Base-by-base conservation (phyloP, 1,140 invertebrate species). In the Drosophila parvula region DNA sequence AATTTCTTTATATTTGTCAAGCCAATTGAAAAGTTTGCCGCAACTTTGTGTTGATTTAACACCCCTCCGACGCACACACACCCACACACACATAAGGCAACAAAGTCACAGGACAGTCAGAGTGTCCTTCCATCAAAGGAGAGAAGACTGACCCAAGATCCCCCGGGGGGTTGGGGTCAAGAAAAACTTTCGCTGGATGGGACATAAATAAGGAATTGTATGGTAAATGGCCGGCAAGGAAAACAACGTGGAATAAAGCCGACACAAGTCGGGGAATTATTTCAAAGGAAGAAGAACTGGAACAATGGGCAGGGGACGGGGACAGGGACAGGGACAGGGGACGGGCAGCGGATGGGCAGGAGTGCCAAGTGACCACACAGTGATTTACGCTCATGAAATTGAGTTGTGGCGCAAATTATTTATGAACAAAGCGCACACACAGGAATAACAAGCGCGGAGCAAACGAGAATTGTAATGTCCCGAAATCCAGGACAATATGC, bases 301-400 rank as follows among this genome's bases (percentile, higher is more conserved):
- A 73, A 75, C 74, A 81, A 71, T 74, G 79, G n/a, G 14, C 3
- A 22, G 18, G 27, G 0, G 58, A 78, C 58, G 61, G 69, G 47
- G 71, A 61, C 63, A 81, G 75, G 74, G 71, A 27, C n/a, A 18
- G 77, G 81, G 74, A 76, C 82, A 81, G 79, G 75, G 70, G 8
- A 4, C 9, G 9, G 47, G 22, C 22, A 22, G 22, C 22, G 28
- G 45, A 48, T 22, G 28, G 6, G 22, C 43, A 16, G 10, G 61
- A 55, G 75, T 28, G 47, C 30, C 77, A 74, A 83, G 79, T 83
- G 84, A 89, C 84, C 83, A 73, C 84, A 83, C 83, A 78, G 84
- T 88, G 83, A 88, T 88, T 88, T 88, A 88, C 84, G 83, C 84
- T 83, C 84, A 88, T 89, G 83, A 88, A 88, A 88, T 88, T 88